phyloP scores from a whole-genome alignment of 2,797 vertebrate species.

The Falco concolor region DNA sequence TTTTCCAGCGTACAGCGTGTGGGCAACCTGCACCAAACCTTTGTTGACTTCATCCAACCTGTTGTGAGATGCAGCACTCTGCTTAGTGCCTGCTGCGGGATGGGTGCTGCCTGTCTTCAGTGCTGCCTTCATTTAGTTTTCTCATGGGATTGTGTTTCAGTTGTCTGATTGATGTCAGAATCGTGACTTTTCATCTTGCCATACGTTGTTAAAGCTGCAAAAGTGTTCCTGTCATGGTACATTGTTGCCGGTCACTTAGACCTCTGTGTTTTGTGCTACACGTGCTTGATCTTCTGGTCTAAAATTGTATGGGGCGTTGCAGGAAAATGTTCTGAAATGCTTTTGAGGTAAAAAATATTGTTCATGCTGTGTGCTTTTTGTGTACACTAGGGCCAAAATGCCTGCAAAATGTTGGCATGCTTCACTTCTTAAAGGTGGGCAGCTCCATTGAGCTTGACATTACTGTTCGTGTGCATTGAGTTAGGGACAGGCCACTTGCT shows the following conservation, averaged over 20 bases:
- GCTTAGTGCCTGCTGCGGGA: background rate
- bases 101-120: background rate
- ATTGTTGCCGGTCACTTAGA: background rate
- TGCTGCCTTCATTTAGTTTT: background rate
- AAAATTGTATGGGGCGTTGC: background rate
- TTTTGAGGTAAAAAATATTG: background rate
- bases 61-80: background rate
- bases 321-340: background rate
- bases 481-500: background rate
- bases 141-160: background rate
- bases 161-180: background rate
- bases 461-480: background rate
- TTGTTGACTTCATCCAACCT: background rate
- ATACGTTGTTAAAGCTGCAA: background rate
- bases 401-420: background rate
- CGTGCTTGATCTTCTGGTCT: background rate
- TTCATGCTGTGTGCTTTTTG: background rate
- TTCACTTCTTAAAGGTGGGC: background rate
- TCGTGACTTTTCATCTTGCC: background rate
- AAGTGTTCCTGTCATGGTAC: background rate
- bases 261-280: rapidly evolving
- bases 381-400: background rate
- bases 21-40: rapidly evolving
- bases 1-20: background rate
- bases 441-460: background rate